These are phyloP conservation scores for Cryptoprocta ferox DNA, from an alignment of 2,797 vertebrate genomes.

Conservation along the genomic window DNA sequence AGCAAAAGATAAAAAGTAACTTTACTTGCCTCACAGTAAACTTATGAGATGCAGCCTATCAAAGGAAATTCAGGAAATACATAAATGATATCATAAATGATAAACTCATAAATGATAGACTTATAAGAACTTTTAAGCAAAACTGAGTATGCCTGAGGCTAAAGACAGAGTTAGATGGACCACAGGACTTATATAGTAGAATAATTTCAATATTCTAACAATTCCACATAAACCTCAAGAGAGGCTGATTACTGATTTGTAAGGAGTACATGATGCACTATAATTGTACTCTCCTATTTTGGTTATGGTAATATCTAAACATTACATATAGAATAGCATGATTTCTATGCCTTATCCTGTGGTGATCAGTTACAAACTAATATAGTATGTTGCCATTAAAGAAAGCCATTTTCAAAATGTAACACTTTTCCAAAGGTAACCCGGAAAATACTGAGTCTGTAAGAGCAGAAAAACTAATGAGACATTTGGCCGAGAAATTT, in stretches of 20 bases:
- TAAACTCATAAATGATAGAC: background rate
- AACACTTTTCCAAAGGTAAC: background rate
- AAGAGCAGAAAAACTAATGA: constrained; percentile 10
- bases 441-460: background rate
- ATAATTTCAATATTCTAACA: background rate
- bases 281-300: background rate
- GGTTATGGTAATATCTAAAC: background rate
- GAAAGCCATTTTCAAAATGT: constrained; percentile 23
- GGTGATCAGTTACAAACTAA: background rate
- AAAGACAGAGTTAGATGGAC: background rate
- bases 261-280: background rate
- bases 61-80: background rate
- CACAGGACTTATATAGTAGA: background rate
- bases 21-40: background rate
- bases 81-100: background rate
- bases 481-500: background rate
- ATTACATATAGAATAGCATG: background rate
- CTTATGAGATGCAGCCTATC: background rate
- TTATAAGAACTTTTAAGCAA: background rate
- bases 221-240: background rate
- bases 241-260: background rate
- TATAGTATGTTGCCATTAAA: background rate
- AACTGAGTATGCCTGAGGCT: background rate
- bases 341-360: background rate
- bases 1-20: background rate